Conservation (phyloP, 2,888 invertebrate species). For the Autographa gamma region DNA sequence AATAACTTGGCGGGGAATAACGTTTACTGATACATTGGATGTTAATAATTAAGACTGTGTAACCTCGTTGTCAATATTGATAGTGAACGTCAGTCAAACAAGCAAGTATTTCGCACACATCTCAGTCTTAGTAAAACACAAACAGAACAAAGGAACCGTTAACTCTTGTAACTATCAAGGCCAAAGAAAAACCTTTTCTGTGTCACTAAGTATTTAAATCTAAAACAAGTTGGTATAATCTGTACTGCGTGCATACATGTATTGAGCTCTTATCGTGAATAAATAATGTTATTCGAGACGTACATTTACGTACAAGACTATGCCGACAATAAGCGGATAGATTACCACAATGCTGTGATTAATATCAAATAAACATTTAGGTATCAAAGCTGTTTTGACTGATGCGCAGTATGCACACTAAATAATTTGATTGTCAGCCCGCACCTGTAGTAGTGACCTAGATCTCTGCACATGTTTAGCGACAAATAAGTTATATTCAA, state of each 20-base stretch:
- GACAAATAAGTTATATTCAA: conserved; percentile 54
- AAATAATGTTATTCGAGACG: conserved; percentile 63
- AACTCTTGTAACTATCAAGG: conserved; percentile 21
- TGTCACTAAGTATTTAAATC: conserved; percentile 34
- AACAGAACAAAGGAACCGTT: conserved; percentile 19
- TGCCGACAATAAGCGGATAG: conserved; percentile 47
- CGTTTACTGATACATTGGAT: neutral
- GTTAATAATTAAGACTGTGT: conserved; percentile 2
- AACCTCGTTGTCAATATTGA: conserved; percentile 6
- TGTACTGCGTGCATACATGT: conserved; percentile 32
- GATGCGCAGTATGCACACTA: conserved; percentile 8
- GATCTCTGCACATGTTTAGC: conserved; percentile 46
- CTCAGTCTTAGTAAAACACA: conserved; percentile 11
- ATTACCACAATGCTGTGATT: conserved; percentile 50
- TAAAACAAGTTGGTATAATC: conserved; percentile 40
- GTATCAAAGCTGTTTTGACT: conserved; percentile 19
- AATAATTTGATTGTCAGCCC: conserved; percentile 36
- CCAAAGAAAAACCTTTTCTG: conserved; percentile 24
- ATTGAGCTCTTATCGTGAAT: conserved; percentile 62
- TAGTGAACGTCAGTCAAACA: conserved; percentile 2
- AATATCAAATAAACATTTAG: conserved; percentile 41
- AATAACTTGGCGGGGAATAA: conserved; percentile 1
- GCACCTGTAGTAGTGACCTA: conserved; percentile 51
- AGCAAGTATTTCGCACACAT: neutral
- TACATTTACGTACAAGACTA: conserved; percentile 36